Base-by-base conservation (phyloP, 2,797 vertebrate species). In the Chaetodon trifasciatus region DNA sequence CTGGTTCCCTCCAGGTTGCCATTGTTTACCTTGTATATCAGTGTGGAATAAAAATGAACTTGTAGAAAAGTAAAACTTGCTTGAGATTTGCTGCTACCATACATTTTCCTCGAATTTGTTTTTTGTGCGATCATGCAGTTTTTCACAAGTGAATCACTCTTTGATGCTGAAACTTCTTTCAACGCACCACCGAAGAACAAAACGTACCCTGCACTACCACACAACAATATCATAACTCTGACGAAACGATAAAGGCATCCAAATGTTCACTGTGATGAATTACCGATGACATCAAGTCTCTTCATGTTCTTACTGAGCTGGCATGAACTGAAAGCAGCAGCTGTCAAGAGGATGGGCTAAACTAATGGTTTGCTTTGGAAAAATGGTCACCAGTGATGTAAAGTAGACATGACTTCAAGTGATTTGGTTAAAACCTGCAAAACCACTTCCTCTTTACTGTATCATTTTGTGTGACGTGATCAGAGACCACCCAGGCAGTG, bases 401-500 rank as follows among this genome's bases (percentile, higher is more conserved):
- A 62, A 19, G 13, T 23, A 24, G 16, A 69, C 35, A 40, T 0
- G 15, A 42, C 55, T 68, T 58, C 17, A 24, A 56, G 58, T 39
- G 21, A 28, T 63, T 44, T 21, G 6, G 39, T 23, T 47, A 39
- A 55, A 46, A 62, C 47, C 40, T 52, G 24, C 19, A 9, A 68
- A 70, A 28, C 40, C 28, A 78, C 68, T 65, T 71, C 40, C 58
- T 70, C 32, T 49, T 47, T 40, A 55, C 60, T 32, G 58, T 16
- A 47, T n/a, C 42, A 35, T 28, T 76, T 10, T 6, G 23, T 23
- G 28, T 24, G 40, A 40, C 12, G 12, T 44, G 35, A 78, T 32
- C 52, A 16, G 39, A 70, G 42, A 57, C 42, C 60, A 78, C 60
- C 42, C 50, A 71, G 13, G 35, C 37, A 44, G 37, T 60, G 60